These are phyloP conservation scores for Drosophila nebulosa DNA, from an alignment of 1,140 invertebrate genomes.

Conservation along the genomic window DNA sequence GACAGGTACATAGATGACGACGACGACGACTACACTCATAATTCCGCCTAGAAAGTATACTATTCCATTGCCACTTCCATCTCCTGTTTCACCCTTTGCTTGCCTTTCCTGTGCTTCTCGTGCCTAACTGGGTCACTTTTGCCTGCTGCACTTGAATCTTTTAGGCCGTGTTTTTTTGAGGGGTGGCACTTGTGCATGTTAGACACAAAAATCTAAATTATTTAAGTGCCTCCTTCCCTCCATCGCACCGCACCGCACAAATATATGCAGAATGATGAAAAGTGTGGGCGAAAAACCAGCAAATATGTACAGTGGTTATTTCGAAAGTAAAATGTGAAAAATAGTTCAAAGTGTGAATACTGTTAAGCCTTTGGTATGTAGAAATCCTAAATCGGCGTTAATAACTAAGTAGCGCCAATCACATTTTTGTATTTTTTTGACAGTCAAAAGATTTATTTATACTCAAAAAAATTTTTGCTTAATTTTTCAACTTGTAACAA, in stretches of 20 bases:
- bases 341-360: no score
- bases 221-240: slow-evolving; percentile 60
- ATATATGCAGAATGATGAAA: slow-evolving; percentile 8
- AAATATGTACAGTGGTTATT: slow-evolving; percentile 21
- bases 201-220: slow-evolving; percentile 80
- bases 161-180: slow-evolving; percentile 54
- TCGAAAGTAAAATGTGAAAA: neutral
- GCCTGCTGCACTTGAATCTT: slow-evolving; percentile 74
- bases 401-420: no score
- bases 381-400: no score
- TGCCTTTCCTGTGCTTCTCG: slow-evolving; percentile 1
- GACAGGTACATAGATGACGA: slow-evolving; percentile 31
- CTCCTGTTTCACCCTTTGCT: neutral
- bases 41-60: slow-evolving; percentile 17
- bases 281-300: slow-evolving; percentile 18
- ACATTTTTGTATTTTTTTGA: no score
- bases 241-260: neutral
- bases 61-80: neutral
- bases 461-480: no score
- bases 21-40: slow-evolving; percentile 1
- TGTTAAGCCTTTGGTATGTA: no score
- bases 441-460: no score
- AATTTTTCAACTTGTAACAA: no score
- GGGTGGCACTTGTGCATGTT: slow-evolving; percentile 75
- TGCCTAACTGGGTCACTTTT: slow-evolving; percentile 74